Evolutionary conservation across 2,888 invertebrate genomes (phyloP).

Genomic region (Drosophila anomelani): DNA sequence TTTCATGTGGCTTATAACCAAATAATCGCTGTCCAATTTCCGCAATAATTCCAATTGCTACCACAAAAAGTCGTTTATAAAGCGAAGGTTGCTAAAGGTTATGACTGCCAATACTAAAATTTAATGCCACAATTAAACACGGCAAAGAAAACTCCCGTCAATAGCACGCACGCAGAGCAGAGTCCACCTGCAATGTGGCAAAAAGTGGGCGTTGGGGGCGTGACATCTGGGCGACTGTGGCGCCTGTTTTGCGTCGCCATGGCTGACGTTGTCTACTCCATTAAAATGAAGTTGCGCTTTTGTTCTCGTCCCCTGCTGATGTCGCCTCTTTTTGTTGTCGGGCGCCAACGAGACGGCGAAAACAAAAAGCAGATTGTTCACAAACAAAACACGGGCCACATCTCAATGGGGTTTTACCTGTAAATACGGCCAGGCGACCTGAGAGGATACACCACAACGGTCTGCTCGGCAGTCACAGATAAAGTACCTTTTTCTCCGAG

Average conservation of each 20-base stretch:
- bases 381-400: constrained; percentile 75
- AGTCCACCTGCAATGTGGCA: constrained; percentile 16
- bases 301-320: constrained; percentile 19
- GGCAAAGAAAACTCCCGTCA: constrained; percentile 4
- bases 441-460: constrained; percentile 22
- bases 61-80: constrained; percentile 30
- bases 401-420: constrained; percentile 78
- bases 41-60: constrained; percentile 27
- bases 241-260: constrained; percentile 71
- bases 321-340: constrained; percentile 30
- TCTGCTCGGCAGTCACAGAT: constrained; percentile 47
- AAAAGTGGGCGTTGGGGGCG: constrained; percentile 30
- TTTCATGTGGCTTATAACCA: constrained; percentile 2
- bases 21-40: constrained; percentile 11
- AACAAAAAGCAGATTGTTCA: constrained; percentile 79
- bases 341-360: constrained; percentile 73
- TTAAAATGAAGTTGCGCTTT: constrained; percentile 61
- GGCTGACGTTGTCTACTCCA: constrained; percentile 59
- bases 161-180: constrained; percentile 24
- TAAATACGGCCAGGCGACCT: constrained; percentile 54
- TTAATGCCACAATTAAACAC: constrained; percentile 56
- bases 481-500: constrained; percentile 62
- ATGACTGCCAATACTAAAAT: constrained; percentile 42
- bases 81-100: constrained; percentile 31
- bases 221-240: constrained; percentile 31